Evolutionary conservation across 2,888 invertebrate species (phyloP), one percentile per base, ranked within the genome.

Genomic region (Ichneumoninae sp.): DNA sequence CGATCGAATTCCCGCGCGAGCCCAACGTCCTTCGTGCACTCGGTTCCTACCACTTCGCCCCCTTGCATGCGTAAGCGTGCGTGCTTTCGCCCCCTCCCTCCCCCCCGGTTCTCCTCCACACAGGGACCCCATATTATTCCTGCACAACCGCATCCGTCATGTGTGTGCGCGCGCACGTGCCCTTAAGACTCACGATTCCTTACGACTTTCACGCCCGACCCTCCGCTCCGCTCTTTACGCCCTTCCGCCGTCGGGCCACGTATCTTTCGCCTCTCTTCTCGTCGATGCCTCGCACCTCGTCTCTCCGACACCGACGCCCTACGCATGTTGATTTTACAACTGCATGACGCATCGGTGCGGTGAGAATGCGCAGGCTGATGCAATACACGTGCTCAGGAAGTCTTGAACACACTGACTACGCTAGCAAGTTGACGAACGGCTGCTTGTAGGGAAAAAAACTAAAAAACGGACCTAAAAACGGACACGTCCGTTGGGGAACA

Each of bases 1-100:
- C 90, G 91, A 90, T 90, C 89, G 90, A 89, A 82, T 86, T 86
- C 84, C 78, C 84, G 82, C 86, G 82, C 82, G 65, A 76, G 78
- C 80, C 62, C 69, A 36, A 44, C 60, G 72, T 82, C 80, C 69
- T 77, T 47, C 76, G 65, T 80, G 82, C 70, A 77, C 47, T 65
- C n/a, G 77, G 26, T 72, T 78, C 66, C 85, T 86, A 76, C 83
- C 47, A 65, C 71, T 33, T 82, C 70, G 40, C 76, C 68, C 80
- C 84, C 69, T 44, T 82, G 79, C 86, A 82, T 84, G 78, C 81
- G 86, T 89, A 86, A 82, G 80, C 81, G 86, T 84, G 84, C 76
- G 70, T 76, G 79, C 75, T 36, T 33, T 50, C 40, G 50, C 72
- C 57, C 44, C 44, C 44, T 3, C 13, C 44, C 44, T 13, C 44